These are phyloP conservation scores for Vulpes ferrilata DNA, from an alignment of 2,113 vertebrate species.

Conservation along the genomic window DNA sequence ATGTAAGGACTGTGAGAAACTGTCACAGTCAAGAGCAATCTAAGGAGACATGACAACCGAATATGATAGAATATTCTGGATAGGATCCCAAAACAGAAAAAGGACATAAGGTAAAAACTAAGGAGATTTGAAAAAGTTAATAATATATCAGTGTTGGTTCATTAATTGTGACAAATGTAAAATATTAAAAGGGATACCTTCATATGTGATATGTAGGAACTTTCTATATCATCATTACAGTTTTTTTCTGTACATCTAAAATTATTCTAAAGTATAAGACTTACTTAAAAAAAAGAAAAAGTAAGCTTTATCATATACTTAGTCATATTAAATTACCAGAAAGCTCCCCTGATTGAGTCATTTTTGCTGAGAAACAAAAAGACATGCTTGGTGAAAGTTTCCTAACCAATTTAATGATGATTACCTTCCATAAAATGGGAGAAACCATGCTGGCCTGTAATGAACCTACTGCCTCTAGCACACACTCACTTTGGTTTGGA, in stretches of 20 bases:
- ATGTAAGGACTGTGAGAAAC: background rate
- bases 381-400: conserved; percentile 10
- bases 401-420: conserved; percentile 49
- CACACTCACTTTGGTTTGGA: background rate
- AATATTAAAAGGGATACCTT: background rate
- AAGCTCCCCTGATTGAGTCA: background rate
- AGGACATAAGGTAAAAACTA: background rate
- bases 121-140: background rate
- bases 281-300: background rate
- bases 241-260: background rate
- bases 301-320: background rate
- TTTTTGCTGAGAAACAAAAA: conserved; percentile 50
- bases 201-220: background rate
- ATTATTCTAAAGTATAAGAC: background rate
- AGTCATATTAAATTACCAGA: background rate
- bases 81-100: background rate
- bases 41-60: background rate
- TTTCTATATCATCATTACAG: background rate
- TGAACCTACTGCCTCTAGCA: background rate
- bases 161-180: background rate
- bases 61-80: background rate
- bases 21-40: background rate
- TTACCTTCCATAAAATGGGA: background rate
- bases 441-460: background rate
- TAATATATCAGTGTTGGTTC: background rate